Evolutionary conservation across 2,888 invertebrate genomes (phyloP), one percentile per base, ranked within the genome.

Genomic region (Hemithea aestivaria): DNA sequence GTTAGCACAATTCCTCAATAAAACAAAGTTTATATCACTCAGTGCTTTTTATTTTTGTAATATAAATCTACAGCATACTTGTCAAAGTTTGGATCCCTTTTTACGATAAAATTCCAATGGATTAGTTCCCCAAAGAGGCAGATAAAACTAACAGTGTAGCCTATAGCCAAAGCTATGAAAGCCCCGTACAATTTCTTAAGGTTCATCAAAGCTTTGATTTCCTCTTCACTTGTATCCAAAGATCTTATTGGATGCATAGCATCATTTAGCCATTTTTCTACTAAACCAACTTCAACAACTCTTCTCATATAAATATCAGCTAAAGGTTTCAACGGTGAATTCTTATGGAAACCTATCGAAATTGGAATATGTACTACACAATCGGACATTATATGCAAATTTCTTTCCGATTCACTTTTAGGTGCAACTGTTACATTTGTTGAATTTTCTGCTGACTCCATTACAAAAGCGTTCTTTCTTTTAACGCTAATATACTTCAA

Each of bases 321-420:
- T 44, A 89, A 78, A 0, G 90, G 88, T 61, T 93, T 94, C 3
- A 95, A 68, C 0, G 94, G 93, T 0, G 95, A 94, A 69, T 95
- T 94, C 59, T 93, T 95, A 58, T 94, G 93, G 56, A 95, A 88
- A 0, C 94, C 95, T 44, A 96, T 84, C 0, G 94, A 93, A 33
- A 95, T 90, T 0, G 95, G 95, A 89, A 94, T 93, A 51, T 92
- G 91, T 3, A 95, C 91, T 0, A 93, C 90, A 66, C 96, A 96
- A 46, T 94, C 92, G 1, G 87, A 82, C 95, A 96, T 96, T 6
- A 96, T 93, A 56, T 96, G 95, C 35, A 96, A 73, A 65, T 89
- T 89, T 40, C 89, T 79, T 34, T 88, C 83, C 0, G 48, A 48
- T 10, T 66, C 60, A 7, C 6, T 37, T 42, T 33, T 41, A 1